These are phyloP conservation scores for Pangasius macronema DNA, from an alignment of 2,797 vertebrate species.

Conservation along the genomic window DNA sequence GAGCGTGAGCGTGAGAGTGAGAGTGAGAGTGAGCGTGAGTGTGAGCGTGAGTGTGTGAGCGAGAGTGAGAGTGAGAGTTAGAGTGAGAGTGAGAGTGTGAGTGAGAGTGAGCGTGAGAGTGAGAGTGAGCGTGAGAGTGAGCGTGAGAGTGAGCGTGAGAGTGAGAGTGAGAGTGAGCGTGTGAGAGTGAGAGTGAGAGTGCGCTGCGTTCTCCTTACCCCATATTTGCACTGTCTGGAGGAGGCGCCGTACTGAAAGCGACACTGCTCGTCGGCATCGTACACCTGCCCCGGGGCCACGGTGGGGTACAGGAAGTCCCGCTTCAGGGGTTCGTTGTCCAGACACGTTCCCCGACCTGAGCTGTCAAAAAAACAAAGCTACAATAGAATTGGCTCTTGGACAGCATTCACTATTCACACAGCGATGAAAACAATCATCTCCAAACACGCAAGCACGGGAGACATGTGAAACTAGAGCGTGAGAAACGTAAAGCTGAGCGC, in stretches of 20 bases:
- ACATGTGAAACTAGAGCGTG: slow-evolving; percentile 20
- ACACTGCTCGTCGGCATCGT: slow-evolving; percentile 97
- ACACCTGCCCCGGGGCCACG: slow-evolving; percentile 97
- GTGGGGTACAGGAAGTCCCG: slow-evolving; percentile 99
- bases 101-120: no score
- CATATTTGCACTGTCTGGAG: slow-evolving; percentile 98
- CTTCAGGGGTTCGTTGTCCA: slow-evolving; percentile 99
- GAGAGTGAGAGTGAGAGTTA: no score
- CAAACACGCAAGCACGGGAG: neutral
- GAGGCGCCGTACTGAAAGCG: slow-evolving; percentile 98
- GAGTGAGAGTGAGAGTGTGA: no score
- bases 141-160: no score
- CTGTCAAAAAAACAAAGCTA: slow-evolving; percentile 90
- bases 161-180: no score
- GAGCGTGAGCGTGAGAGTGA: no score
- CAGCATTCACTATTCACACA: slow-evolving; percentile 36
- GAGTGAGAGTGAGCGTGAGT: no score
- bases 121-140: no score
- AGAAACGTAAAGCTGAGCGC: slow-evolving; percentile 22
- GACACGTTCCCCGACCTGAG: slow-evolving; percentile 99
- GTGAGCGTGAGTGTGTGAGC: no score
- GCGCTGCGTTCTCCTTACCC: slow-evolving; percentile 92
- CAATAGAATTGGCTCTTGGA: slow-evolving; percentile 78
- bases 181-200: slow-evolving; percentile 48
- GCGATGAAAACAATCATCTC: neutral